Base-by-base conservation (phyloP, 1,140 invertebrate genomes). In the Cataglyphis hispanica region DNA sequence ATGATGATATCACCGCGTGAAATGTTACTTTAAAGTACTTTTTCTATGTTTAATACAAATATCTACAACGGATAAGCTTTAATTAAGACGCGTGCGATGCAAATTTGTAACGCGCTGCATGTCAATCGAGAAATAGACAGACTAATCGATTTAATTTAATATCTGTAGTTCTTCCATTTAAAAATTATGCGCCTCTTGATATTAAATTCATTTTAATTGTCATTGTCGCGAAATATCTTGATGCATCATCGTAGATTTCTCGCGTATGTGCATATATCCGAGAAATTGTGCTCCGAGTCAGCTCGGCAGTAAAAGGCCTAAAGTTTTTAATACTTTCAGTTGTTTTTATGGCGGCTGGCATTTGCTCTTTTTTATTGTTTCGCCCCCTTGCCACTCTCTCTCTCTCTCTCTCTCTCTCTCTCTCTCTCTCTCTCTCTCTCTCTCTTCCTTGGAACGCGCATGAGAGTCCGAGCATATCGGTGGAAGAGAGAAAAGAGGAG, bases 271-370 rank as follows among this genome's bases (percentile, higher is more conserved):
- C 10, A 10, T 56, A 50, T 50, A 50, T 60, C 77, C 76, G 77
- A 76, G 46, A 50, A 50, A 50, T 77, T 56, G 77, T 67, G 85
- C 85, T 53, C 46, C 53, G 50, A 60, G 67, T 78, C 85, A 89
- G 87, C 60, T 69, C 61, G 83, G 92, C 92, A 91, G 93, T 94
- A 92, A 93, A 93, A 94, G 91, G 87, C 90, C 89, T 90, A 91
- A 92, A 92, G 87, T 94, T 94, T 95, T 95, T 95, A 94, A 94
- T 95, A 95, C 93, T 95, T 95, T 94, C 92, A 92, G 92, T 94
- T 93, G 93, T 95, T 95, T 95, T 95, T 94, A 95, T 94, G 94
- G 92, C 93, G 91, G 90, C 90, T 91, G 92, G 92, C 90, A 92
- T 91, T 92, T 87, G 91, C 91, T 92, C 90, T 89, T 93, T 93